phyloP scores from a whole-genome alignment of 2,113 vertebrate genomes.

The Ornithorhynchus anatinus region DNA sequence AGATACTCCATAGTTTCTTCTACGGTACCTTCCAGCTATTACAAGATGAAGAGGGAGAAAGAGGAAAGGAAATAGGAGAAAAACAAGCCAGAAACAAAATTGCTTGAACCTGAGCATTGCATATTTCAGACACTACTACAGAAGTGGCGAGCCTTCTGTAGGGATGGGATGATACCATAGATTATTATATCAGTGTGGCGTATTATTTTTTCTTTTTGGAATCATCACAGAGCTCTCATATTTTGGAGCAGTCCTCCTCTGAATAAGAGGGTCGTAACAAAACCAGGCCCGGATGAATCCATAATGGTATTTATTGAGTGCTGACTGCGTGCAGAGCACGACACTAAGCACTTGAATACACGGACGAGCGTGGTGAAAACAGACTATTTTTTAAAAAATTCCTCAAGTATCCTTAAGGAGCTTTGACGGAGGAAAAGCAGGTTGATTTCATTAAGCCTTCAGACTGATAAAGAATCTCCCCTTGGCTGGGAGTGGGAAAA shows the following conservation, averaged over 20 bases:
- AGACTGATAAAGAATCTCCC: too few relatives aligned
- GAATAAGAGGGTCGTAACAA: too few relatives aligned
- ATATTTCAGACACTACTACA: background rate
- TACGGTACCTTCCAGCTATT: background rate
- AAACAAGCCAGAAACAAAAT: slow-evolving; percentile 2
- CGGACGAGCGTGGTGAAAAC: too few relatives aligned
- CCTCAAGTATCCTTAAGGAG: too few relatives aligned
- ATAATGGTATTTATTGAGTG: too few relatives aligned
- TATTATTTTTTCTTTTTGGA: background rate
- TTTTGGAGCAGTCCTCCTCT: background rate
- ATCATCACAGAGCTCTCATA: background rate
- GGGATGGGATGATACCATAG: background rate
- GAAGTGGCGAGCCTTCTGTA: background rate
- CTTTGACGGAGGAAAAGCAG: too few relatives aligned
- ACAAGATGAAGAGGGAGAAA: background rate
- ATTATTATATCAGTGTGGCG: background rate
- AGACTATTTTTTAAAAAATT: too few relatives aligned
- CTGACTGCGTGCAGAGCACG: too few relatives aligned
- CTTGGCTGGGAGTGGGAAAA: too few relatives aligned
- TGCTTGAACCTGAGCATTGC: background rate
- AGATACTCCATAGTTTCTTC: background rate
- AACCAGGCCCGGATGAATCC: too few relatives aligned
- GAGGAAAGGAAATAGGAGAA: background rate
- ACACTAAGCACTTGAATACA: too few relatives aligned
- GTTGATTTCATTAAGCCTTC: too few relatives aligned